Conservation (phyloP, 2,113 vertebrate genomes). For the Sphyrna mokarran region DNA sequence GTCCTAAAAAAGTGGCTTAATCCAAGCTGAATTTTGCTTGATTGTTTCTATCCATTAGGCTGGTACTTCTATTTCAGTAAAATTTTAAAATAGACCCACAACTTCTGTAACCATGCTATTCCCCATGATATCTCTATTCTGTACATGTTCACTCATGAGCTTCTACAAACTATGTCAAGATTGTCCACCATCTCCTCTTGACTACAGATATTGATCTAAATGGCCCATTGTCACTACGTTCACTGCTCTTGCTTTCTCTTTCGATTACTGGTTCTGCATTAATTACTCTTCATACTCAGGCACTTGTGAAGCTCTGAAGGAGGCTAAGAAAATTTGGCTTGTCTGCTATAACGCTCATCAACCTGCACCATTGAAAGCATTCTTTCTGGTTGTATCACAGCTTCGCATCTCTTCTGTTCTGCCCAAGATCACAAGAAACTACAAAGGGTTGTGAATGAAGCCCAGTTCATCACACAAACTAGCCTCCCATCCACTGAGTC, state of each 20-base stretch:
- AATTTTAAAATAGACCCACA: neutral
- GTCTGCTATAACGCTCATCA: too few species aligned
- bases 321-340: too few species aligned
- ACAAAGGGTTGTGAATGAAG: too few species aligned
- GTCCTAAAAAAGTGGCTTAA: neutral
- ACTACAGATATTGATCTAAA: neutral
- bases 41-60: neutral
- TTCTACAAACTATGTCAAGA: neutral
- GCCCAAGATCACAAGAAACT: too few species aligned
- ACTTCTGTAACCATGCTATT: neutral
- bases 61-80: neutral
- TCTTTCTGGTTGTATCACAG: too few species aligned
- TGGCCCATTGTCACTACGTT: neutral
- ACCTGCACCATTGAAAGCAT: too few species aligned
- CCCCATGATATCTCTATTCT: neutral
- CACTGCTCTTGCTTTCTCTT: neutral
- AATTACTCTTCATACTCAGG: neutral
- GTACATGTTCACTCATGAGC: neutral
- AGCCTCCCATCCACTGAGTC: too few species aligned
- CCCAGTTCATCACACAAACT: too few species aligned
- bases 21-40: neutral
- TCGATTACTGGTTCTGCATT: neutral
- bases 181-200: too few species aligned
- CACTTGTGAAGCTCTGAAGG: neutral
- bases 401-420: too few species aligned